Base-by-base conservation (phyloP, 1,140 invertebrate species). In the Maconellicoccus hirsutus region DNA sequence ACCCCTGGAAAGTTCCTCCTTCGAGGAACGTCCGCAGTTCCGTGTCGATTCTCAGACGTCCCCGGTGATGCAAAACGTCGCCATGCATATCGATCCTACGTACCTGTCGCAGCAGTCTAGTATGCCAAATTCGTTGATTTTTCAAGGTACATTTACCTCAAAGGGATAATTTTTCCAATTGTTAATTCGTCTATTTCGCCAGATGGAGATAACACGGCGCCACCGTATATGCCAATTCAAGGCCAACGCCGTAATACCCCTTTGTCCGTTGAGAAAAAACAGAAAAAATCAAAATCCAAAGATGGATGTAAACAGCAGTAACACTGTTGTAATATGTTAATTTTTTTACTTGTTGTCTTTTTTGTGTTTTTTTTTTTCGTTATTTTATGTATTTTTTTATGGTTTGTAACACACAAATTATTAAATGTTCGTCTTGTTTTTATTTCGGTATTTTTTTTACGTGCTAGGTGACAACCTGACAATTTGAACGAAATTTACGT, bases 221-320 rank as follows among this genome's bases (percentile, higher is more conserved):
- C 87, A 3, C 87, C 87, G 73, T 90, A 90, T 75, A 89, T 90
- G 88, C 89, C 88, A 63, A 88, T 91, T 75, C 89, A 88, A 79
- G 89, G 89, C 61, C 88, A 89, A 75, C 79, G 87, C 71, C 79
- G 88, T 75, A 87, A 79, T 8, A 75, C 79, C 6, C 80, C 81
- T 0, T 77, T 19, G 42, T 16, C 82, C 21, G 78, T 26, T n/a
- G 38, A 61, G 27, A 70, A 72, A 22, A 72, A 72, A 26, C 70
- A 79, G 70, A 82, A 84, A 70, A 82, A 84, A 27, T 72, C 73
- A 26, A 72, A 71, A 38, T 23, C 71, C 59, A 39, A 59, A 26
- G 73, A 74, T 71, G 39, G 71, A 27, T 66, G 61, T 66, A 66
- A 66, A 25, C 61, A 66, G 16, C 61, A 66, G 19, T 66, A 16